Base-by-base conservation (phyloP, 2,888 invertebrate genomes). In the Schrankia costaestrigalis region DNA sequence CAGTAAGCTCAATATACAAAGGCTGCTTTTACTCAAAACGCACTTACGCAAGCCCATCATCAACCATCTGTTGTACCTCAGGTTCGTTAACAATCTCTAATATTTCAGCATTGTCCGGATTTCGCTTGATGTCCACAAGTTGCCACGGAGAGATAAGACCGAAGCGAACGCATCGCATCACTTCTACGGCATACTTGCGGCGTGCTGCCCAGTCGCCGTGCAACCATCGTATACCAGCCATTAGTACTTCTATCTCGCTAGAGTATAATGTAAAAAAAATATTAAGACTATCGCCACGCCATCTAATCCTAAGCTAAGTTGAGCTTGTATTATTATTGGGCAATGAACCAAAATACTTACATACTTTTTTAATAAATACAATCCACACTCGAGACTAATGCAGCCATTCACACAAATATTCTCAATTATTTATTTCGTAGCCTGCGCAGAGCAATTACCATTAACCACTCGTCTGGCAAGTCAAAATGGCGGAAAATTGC, bases 171-270 rank as follows among this genome's bases (percentile, higher is more conserved):
- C 93, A 93, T 1, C 89, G 85, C 76, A 95, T 85, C 0, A 95
- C 85, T 4, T 92, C 90, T 0, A 90, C 75, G 11, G 92, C 82
- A 42, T 87, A 63, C 11, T 79, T 71, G 11, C 90, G 86, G 1
- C 95, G 89, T 1, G 86, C 77, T 0, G 89, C 63, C 94, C 94
- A 95, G 56, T 93, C 90, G 27, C 91, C 89, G 67, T 92, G 91
- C 11, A 95, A 68, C 95, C 95, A 95, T 11, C 95, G 89, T 0
- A 95, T 92, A 0, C 92, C 95, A 0, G 94, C 91, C 93, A 95
- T 94, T 23, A 94, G 89, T 0, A 95, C 91, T 75, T 95, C 93
- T 84, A 93, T 91, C 76, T 94, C 93, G 42, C 86, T 79, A 32
- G 22, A 51, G n/a, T n/a, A 44, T 15, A 2, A 25, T 17, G 10